Conservation (phyloP, 1,140 invertebrate genomes). For the Sycophaga agraensis region DNA sequence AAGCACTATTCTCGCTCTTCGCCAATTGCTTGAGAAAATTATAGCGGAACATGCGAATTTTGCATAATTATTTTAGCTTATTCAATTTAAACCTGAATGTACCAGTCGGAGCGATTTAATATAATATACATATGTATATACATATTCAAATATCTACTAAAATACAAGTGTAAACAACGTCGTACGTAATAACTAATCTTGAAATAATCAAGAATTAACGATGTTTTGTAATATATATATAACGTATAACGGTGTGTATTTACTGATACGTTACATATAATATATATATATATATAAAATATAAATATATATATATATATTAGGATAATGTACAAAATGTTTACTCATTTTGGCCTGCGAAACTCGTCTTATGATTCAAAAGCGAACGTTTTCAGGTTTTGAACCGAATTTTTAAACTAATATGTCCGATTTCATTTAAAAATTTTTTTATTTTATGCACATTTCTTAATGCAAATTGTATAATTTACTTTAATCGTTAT, state of each 20-base stretch:
- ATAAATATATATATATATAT: slow-evolving; percentile 3
- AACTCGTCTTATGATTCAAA: slow-evolving; percentile 34
- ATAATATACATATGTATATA: slow-evolving; percentile 22
- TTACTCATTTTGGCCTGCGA: slow-evolving; percentile 33
- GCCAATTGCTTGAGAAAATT: no score
- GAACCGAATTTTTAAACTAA: no score
- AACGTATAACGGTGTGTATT: not conserved
- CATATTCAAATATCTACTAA: slow-evolving; percentile 42
- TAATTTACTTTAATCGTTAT: no score
- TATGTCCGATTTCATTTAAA: no score
- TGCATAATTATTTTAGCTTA: not conserved
- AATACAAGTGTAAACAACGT: slow-evolving; percentile 26
- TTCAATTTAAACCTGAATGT: slow-evolving; percentile 46
- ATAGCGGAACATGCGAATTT: not conserved
- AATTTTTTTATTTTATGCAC: no score
- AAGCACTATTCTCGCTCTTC: no score
- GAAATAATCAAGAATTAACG: slow-evolving; percentile 1
- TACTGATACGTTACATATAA: slow-evolving; percentile 4
- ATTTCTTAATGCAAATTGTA: no score
- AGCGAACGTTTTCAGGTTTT: no score
- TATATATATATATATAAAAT: slow-evolving; percentile 9
- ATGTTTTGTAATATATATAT: not conserved
- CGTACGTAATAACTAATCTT: slow-evolving; percentile 4
- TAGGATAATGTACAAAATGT: not conserved
- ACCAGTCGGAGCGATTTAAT: slow-evolving; percentile 41